Evolutionary conservation across 2,797 vertebrate genomes (phyloP), one percentile per base, ranked within the genome.

Genomic region (Xiphophorus birchmanni): DNA sequence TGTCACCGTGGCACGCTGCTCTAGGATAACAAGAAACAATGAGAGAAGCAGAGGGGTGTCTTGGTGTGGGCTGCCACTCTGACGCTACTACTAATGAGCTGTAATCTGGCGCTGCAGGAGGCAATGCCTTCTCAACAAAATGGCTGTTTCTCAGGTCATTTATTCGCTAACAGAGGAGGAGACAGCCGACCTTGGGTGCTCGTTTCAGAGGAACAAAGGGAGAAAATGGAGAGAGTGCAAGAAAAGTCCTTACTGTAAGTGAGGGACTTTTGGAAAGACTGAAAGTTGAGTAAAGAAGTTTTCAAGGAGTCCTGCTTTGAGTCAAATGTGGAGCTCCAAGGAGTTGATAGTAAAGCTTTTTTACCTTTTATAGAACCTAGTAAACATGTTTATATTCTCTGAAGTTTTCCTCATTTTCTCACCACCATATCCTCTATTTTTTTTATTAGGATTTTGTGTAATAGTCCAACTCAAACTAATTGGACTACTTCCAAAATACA

Each of bases 71-170:
- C 78, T 80, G 88, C 50, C 87, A 90, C 79, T 89, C 87, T 84
- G 86, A 87, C 47, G 87, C 87, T 82, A 50, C 89, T 89, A 77
- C 93, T 95, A 95, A 95, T 95, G 93, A 94, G 91, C 93, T 93
- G 92, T 94, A 94, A 94, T 95, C 91, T 92, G 89, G 74, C 92
- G 86, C 93, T 90, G 92, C 91, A 76, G 94, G 94, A 93, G 90
- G 91, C 90, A 42, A 65, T 76, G 89, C 75, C 90, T 88, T 88
- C 93, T 88, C 82, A 77, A 89, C 83, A 83, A 92, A 91, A 92
- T 84, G 81, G 81, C 88, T 84, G 80, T 85, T 88, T 83, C 90
- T 91, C 52, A 73, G 80, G 84, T 79, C 83, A 82, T 85, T 89
- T 35, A 75, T 86, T 84, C 73, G 0, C 88, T 85, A 81, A 87